Percentiles rank a stretch among this genome's conserved stretches.
Conservation (phyloP, 30 jellyfish, hydroid and myxozoan genomes). For the Chironex yamaguchii region DNA sequence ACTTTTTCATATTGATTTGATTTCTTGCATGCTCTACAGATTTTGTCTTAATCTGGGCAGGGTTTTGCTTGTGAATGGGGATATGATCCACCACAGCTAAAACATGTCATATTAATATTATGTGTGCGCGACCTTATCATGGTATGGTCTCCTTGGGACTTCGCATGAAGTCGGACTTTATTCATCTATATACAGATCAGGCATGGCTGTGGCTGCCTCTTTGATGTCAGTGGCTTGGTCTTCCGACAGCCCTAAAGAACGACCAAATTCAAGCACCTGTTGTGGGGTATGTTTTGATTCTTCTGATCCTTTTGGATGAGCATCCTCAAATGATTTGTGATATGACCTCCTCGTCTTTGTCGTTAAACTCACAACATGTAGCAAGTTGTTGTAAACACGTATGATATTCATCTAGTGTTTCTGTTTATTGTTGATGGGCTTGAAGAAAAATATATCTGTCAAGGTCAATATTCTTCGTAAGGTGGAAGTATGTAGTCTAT, state of each 20-base stretch:
- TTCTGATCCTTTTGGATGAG: not conserved
- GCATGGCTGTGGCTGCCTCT: not conserved
- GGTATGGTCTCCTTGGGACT: not conserved
- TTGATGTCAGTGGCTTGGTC: too few species aligned
- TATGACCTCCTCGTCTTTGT: not conserved
- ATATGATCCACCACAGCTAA: conserved; percentile 15
- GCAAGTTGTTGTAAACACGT: not conserved
- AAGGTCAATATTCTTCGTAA: not conserved
- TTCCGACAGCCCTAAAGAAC: too few species aligned
- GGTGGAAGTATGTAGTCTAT: not conserved
- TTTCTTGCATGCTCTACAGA: conserved; percentile 3
- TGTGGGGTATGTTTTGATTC: too few species aligned
- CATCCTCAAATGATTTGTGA: not conserved
- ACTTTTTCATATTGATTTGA: conserved; percentile 5
- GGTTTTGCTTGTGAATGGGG: conserved; percentile 2
- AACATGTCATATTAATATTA: not conserved
- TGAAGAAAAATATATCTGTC: not conserved
- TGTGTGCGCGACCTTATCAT: too few species aligned
- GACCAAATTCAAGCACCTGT: too few species aligned
- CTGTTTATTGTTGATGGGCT: not conserved
- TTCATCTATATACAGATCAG: not conserved
- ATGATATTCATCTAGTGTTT: not conserved
- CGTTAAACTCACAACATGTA: not conserved
- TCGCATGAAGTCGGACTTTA: too few species aligned
- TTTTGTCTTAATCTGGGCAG: conserved; percentile 24